These are phyloP conservation scores for Lepidurus couesii DNA, from an alignment of 1,140 invertebrate species.

Conservation along the genomic window DNA sequence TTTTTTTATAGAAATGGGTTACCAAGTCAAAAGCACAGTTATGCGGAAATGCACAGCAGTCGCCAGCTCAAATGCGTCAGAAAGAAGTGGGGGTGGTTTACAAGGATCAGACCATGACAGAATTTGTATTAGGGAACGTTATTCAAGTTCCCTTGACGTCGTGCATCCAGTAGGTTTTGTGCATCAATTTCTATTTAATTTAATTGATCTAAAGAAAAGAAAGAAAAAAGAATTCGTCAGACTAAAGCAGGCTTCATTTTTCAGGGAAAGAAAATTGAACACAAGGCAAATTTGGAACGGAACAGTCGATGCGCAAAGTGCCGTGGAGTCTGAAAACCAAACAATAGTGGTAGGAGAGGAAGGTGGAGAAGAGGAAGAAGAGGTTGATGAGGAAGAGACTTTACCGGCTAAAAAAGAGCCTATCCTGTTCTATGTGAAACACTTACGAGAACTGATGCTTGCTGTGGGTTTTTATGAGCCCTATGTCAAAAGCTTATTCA, in stretches of 20 bases:
- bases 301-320: constrained; percentile 25
- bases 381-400: neutral
- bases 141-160: neutral
- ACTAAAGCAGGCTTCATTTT: neutral
- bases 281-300: neutral
- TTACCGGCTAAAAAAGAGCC: neutral
- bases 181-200: neutral
- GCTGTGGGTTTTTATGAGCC: neutral
- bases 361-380: neutral
- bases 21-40: constrained; percentile 19
- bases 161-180: neutral
- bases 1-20: constrained; percentile 9
- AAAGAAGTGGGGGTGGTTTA: constrained; percentile 4
- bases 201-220: too few relatives aligned
- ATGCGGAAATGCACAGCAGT: neutral
- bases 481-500: constrained; percentile 20
- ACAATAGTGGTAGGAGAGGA: neutral
- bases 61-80: neutral
- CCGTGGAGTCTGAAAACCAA: neutral
- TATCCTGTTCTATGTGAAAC: constrained; percentile 4
- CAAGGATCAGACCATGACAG: constrained; percentile 5
- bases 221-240: neutral
- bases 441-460: constrained; percentile 7
- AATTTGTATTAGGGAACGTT: neutral
- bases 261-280: neutral